Conservation (phyloP, 2,888 invertebrate species). For the Girardia tigrina region DNA sequence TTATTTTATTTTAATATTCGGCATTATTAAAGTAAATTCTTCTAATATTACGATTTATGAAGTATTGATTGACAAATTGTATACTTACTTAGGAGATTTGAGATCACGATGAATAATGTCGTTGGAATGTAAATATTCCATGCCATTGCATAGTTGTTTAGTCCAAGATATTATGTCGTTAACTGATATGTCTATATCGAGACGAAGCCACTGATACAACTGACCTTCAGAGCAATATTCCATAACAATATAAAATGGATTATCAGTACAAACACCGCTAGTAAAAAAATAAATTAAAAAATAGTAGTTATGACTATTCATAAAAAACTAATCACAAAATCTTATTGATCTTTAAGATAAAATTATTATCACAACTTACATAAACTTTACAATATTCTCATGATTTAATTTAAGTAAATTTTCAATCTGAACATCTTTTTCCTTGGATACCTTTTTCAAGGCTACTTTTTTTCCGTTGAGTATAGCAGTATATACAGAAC, state of each 20-base stretch:
- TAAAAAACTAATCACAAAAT: too few relatives aligned
- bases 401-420: conserved; percentile 80
- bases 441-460: conserved; percentile 82
- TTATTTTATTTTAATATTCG: too few relatives aligned
- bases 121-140: conserved; percentile 84
- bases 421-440: conserved; percentile 77
- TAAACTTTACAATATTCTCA: conserved; percentile 80
- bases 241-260: conserved; percentile 87
- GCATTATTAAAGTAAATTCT: too few relatives aligned
- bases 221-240: conserved; percentile 92
- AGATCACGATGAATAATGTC: conserved; percentile 95
- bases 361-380: conserved; percentile 43
- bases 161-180: conserved; percentile 76
- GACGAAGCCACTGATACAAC: conserved; percentile 72
- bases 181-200: conserved; percentile 71
- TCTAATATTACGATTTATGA: too few relatives aligned
- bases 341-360: too few relatives aligned
- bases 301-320: too few relatives aligned
- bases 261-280: conserved; percentile 78
- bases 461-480: conserved; percentile 68
- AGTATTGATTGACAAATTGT: too few relatives aligned
- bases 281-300: conserved; percentile 36
- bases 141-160: conserved; percentile 82
- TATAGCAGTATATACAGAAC: conserved; percentile 77
- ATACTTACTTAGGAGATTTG: conserved; percentile 97